Percentiles rank a stretch among this genome's conserved stretches.
Evolutionary conservation across 2,113 vertebrate species (phyloP).

Genomic region (Grus americana): DNA sequence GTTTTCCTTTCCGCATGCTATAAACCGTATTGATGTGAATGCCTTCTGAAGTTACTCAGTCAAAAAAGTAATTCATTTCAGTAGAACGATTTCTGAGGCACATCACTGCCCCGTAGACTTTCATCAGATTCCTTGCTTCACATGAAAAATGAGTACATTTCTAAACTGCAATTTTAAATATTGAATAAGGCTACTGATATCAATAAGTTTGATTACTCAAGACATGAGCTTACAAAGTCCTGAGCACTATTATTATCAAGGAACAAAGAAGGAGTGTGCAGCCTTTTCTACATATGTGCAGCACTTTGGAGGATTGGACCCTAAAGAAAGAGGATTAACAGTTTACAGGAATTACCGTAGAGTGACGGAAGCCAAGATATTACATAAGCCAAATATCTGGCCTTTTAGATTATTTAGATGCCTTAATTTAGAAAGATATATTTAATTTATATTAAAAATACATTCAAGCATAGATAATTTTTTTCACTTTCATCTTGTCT

Average conservation of each 20-base stretch:
- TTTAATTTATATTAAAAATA: slow-evolving; percentile 11
- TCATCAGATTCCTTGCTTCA: slow-evolving; percentile 53
- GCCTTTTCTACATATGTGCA: neutral
- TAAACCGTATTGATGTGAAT: slow-evolving; percentile 59
- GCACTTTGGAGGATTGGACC: neutral
- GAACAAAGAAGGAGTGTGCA: neutral
- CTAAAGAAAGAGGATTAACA: neutral
- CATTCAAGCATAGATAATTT: neutral
- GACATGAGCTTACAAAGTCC: slow-evolving; percentile 19
- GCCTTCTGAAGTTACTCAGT: slow-evolving; percentile 60
- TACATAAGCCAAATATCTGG: neutral
- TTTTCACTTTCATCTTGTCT: neutral
- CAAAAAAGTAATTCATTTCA: slow-evolving; percentile 69
- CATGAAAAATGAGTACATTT: slow-evolving; percentile 61
- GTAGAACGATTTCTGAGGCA: slow-evolving; percentile 59
- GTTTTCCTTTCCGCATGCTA: slow-evolving; percentile 54
- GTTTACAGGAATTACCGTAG: neutral
- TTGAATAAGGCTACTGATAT: slow-evolving; percentile 59
- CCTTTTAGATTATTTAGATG: neutral
- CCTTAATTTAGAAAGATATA: neutral
- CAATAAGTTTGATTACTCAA: slow-evolving; percentile 55
- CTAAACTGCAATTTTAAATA: slow-evolving; percentile 60
- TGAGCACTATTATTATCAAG: neutral
- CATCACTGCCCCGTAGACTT: slow-evolving; percentile 45
- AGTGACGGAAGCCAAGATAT: neutral